Conservation (phyloP, 2,113 vertebrate genomes). For the Tylochromis polylepis region DNA sequence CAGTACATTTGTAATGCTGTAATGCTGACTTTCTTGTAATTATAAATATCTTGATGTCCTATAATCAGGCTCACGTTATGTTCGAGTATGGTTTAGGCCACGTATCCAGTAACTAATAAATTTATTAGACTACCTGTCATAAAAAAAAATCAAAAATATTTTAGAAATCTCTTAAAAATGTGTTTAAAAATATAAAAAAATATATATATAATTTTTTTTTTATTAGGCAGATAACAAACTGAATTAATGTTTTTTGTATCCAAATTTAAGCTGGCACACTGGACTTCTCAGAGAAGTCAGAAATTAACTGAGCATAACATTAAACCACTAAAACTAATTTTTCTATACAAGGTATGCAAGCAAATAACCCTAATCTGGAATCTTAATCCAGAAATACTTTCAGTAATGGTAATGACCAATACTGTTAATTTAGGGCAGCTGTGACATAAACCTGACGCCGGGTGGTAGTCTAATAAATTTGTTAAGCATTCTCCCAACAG, state of each 20-base stretch:
- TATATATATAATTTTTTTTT: neutral
- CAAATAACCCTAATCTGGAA: neutral
- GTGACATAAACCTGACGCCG: neutral
- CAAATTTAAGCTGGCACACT: neutral
- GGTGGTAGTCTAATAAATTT: neutral
- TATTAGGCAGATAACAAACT: neutral
- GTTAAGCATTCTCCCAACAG: neutral
- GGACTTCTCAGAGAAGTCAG: neutral
- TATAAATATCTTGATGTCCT: neutral
- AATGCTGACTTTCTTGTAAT: neutral
- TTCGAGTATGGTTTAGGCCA: neutral
- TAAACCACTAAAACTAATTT: neutral
- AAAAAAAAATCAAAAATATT: neutral
- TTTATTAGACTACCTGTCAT: neutral
- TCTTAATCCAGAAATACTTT: neutral
- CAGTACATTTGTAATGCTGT: neutral
- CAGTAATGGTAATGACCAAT: neutral
- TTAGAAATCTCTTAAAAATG: neutral
- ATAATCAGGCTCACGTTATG: neutral
- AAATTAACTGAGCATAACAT: neutral
- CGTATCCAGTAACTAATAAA: neutral
- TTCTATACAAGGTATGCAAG: neutral
- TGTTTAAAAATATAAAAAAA: neutral
- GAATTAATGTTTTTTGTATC: neutral
- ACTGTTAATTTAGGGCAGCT: neutral